phyloP scores from a whole-genome alignment of 2,797 vertebrate species.

The Nyctibius grandis region DNA sequence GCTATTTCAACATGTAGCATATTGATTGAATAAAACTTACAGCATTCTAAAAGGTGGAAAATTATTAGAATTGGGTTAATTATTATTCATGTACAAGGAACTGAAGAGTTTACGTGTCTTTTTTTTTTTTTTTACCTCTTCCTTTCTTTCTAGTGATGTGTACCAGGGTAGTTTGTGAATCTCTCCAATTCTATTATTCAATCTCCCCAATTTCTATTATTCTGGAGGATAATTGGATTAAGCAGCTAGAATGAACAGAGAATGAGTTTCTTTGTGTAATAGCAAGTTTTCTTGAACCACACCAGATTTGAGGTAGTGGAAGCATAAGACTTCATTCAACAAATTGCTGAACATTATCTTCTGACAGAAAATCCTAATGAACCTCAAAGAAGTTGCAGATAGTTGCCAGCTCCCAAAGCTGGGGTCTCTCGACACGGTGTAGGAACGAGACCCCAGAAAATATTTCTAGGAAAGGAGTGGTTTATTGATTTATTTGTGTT shows the following conservation, averaged over 20 bases:
- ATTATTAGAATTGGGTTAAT: not conserved
- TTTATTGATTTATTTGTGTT: not conserved
- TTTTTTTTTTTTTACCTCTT: not conserved
- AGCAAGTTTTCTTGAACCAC: not conserved
- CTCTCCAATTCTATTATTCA: not conserved
- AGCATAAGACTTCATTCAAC: not conserved
- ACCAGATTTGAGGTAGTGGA: not conserved
- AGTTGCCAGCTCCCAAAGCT: not conserved
- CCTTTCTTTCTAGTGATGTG: not conserved
- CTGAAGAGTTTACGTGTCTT: fast-evolving
- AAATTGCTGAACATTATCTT: not conserved
- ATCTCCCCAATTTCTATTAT: not conserved
- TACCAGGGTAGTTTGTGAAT: not conserved
- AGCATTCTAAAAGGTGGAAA: not conserved
- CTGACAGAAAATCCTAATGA: not conserved
- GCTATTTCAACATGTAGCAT: not conserved
- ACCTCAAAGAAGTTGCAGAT: not conserved
- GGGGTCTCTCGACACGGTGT: not conserved
- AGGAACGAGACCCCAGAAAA: not conserved
- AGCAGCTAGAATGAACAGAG: not conserved
- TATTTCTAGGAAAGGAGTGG: not conserved
- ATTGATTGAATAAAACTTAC: not conserved
- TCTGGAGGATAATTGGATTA: not conserved
- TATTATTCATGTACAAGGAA: not conserved
- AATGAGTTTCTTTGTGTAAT: not conserved